These are phyloP conservation scores for Selene dorsalis DNA, from an alignment of 2,797 vertebrate genomes.

Conservation along the genomic window DNA sequence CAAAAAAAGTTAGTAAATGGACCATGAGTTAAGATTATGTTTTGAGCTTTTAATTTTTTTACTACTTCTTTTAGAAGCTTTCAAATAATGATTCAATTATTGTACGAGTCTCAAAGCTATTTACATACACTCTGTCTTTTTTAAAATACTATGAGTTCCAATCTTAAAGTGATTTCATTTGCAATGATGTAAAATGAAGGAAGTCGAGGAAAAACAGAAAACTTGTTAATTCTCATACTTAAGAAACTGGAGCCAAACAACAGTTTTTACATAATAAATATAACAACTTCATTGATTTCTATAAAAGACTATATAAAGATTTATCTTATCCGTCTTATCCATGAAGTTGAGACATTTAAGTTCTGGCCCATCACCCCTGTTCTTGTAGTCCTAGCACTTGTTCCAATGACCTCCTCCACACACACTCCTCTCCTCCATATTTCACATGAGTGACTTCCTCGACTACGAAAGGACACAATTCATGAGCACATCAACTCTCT, in stretches of 20 bases:
- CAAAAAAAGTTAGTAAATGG: background rate
- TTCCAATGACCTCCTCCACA: background rate
- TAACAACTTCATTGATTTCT: background rate
- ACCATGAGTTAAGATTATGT: background rate
- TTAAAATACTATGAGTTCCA: too few relatives aligned
- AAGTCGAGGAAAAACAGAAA: background rate
- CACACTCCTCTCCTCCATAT: background rate
- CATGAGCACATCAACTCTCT: constrained; percentile 9
- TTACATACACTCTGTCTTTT: too few relatives aligned
- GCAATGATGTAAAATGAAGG: background rate
- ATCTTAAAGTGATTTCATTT: background rate
- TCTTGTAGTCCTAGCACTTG: background rate
- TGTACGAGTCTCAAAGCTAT: too few relatives aligned
- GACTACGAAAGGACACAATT: constrained; percentile 20
- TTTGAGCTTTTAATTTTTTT: too few relatives aligned
- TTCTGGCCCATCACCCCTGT: background rate
- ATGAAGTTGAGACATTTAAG: background rate
- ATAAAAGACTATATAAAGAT: background rate
- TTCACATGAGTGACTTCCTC: constrained; percentile 7
- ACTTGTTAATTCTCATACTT: background rate
- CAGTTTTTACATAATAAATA: background rate
- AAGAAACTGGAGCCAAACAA: background rate
- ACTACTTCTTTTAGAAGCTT: too few relatives aligned
- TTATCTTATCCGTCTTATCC: too few relatives aligned
- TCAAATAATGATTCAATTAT: too few relatives aligned